Conservation (phyloP, 2,797 vertebrate species). For the Anolis apletophallus region DNA sequence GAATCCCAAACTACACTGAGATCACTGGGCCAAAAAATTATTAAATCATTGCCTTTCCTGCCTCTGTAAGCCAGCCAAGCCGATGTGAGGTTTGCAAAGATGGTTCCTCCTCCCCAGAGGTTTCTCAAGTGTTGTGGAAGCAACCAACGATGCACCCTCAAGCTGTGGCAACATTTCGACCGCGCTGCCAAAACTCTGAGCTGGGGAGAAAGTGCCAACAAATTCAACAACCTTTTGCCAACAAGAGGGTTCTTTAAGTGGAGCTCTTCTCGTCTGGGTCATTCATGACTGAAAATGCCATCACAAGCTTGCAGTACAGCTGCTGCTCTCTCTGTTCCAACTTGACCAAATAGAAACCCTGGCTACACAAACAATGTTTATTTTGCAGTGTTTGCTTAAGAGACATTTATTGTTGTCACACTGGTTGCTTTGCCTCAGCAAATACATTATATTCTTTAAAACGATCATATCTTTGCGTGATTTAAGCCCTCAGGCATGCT, state of each 20-base stretch:
- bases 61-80: conserved; percentile 48
- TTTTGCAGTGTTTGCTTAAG: conserved; percentile 60
- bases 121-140: conserved; percentile 38
- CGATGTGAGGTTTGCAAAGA: conserved; percentile 57
- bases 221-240: not conserved
- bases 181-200: not conserved
- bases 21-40: conserved; percentile 14
- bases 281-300: conserved; percentile 23
- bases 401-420: conserved; percentile 50
- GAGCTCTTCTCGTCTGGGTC: conserved; percentile 20
- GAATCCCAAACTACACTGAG: conserved; percentile 8
- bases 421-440: conserved; percentile 50
- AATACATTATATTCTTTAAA: conserved; percentile 39
- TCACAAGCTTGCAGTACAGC: not conserved
- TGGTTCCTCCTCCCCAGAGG: conserved; percentile 45
- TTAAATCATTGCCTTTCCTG: conserved; percentile 41
- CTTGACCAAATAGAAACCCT: conserved; percentile 24
- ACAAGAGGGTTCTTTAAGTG: not conserved
- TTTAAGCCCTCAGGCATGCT: conserved; percentile 20
- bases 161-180: conserved; percentile 37
- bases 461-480: conserved; percentile 37
- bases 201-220: not conserved
- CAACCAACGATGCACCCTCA: not conserved
- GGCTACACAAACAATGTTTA: conserved; percentile 8
- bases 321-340: conserved; percentile 17